Evolutionary conservation across 2,888 invertebrate genomes (phyloP).

Genomic region (Drosophila infuscata): DNA sequence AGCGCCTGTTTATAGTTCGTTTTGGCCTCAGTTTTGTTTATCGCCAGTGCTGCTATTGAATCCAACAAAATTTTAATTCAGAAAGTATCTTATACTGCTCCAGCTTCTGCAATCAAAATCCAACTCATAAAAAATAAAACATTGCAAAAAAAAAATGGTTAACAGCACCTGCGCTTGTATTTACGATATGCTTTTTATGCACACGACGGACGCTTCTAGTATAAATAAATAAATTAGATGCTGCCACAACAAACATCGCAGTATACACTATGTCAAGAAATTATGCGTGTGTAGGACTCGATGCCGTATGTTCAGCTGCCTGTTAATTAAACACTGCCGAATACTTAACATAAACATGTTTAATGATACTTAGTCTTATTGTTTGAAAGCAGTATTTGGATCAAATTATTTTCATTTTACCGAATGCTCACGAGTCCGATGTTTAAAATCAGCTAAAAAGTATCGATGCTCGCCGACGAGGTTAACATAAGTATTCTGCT

Average conservation of each 20-base stretch:
- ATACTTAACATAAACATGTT: conserved; percentile 40
- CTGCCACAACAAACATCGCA: conserved; percentile 31
- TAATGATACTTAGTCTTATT: conserved; percentile 11
- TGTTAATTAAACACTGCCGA: conserved; percentile 28
- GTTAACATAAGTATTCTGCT: not conserved
- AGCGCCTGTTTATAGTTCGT: conserved; percentile 60
- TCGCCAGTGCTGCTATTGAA: conserved; percentile 49
- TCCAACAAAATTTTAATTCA: conserved; percentile 28
- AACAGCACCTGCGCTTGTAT: conserved; percentile 66
- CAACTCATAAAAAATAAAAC: conserved; percentile 6
- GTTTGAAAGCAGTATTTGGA: conserved; percentile 12
- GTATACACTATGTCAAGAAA: not conserved
- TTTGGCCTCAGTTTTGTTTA: conserved; percentile 54
- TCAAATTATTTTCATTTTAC: not conserved
- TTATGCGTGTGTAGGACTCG: not conserved
- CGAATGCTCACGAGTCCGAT: not conserved
- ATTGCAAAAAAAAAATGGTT: not conserved
- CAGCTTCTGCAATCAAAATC: conserved; percentile 33
- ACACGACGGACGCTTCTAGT: conserved; percentile 36
- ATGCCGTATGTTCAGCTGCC: not conserved
- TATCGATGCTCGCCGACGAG: not conserved
- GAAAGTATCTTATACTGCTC: conserved; percentile 46
- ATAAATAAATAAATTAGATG: conserved; percentile 48
- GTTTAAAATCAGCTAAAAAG: not conserved
- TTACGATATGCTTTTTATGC: conserved; percentile 56